Evolutionary conservation across 2,113 vertebrate species (phyloP).

Genomic region (Chaetura pelagica): DNA sequence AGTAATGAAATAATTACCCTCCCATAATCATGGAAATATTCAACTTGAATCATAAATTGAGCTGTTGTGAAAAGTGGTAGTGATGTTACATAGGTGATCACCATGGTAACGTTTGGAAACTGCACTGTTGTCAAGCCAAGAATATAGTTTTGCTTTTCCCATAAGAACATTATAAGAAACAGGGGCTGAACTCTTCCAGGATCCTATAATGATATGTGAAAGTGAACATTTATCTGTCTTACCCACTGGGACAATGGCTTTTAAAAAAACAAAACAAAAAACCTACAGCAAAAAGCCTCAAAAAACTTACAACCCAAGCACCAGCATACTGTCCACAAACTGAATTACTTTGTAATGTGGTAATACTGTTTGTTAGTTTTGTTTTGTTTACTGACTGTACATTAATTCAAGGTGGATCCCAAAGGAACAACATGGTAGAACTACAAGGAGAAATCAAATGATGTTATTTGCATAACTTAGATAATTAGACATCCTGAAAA

Average conservation of each 20-base stretch:
- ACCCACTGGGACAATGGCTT: conserved; percentile 34
- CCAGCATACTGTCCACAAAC: not conserved
- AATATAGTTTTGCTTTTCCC: conserved; percentile 63
- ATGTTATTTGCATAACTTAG: conserved; percentile 51
- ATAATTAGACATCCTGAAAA: conserved; percentile 59
- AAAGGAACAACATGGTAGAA: not conserved
- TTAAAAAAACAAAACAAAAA: not conserved
- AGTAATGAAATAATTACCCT: conserved; percentile 83
- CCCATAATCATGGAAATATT: conserved; percentile 80
- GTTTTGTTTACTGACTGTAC: conserved; percentile 16
- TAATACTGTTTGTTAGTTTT: not conserved
- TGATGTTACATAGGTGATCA: conserved; percentile 76
- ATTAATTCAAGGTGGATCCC: conserved; percentile 37
- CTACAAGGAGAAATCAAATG: conserved; percentile 22
- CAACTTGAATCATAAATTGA: conserved; percentile 82
- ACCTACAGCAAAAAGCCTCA: not conserved
- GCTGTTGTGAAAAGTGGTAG: conserved; percentile 79
- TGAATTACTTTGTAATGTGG: conserved; percentile 24
- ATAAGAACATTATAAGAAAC: conserved; percentile 42
- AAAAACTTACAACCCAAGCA: not conserved
- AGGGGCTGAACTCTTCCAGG: conserved; percentile 47
- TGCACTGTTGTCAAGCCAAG: conserved; percentile 71
- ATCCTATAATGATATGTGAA: conserved; percentile 62
- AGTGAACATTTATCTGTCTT: conserved; percentile 22
- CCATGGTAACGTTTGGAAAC: conserved; percentile 78